Percentiles rank a stretch among this genome's conserved stretches.
These are phyloP conservation scores for Petrolisthes cinctipes DNA, from an alignment of 2,888 invertebrate species.

Conservation along the genomic window DNA sequence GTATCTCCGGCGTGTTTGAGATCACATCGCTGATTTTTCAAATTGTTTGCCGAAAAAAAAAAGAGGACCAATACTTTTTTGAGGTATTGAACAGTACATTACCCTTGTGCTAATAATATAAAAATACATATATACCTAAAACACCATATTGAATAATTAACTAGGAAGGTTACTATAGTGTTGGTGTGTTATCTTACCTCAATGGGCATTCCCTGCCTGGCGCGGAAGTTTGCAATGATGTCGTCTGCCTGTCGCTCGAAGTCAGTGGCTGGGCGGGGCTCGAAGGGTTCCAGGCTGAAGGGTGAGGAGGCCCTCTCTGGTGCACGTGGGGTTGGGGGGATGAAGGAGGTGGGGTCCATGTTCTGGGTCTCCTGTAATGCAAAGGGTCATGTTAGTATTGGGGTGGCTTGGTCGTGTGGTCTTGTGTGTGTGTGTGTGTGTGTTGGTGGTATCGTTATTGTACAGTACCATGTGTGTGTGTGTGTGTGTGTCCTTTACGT, in stretches of 20 bases:
- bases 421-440: conserved; percentile 26
- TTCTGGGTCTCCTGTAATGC: conserved; percentile 49
- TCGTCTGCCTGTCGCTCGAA: conserved; percentile 65
- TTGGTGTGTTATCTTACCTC: conserved; percentile 49
- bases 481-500: not conserved
- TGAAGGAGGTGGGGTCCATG: conserved; percentile 39
- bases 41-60: too few relatives aligned
- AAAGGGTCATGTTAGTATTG: not conserved
- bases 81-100: too few relatives aligned
- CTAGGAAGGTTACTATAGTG: too few relatives aligned
- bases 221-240: conserved; percentile 65
- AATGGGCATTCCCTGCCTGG: conserved; percentile 59
- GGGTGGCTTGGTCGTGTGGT: not conserved
- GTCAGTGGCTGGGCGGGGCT: conserved; percentile 47
- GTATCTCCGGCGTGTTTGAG: too few relatives aligned
- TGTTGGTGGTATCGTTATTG: not conserved
- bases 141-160: too few relatives aligned
- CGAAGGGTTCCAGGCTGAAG: conserved; percentile 27
- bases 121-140: too few relatives aligned
- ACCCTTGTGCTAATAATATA: too few relatives aligned
- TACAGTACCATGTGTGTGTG: conserved; percentile 6
- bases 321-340: conserved; percentile 2
- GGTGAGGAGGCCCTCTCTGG: conserved; percentile 20
- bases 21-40: too few relatives aligned
- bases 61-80: too few relatives aligned